Percentiles rank a stretch among this genome's conserved stretches.
These are phyloP conservation scores for Burhinus oedicnemus DNA, from an alignment of 2,113 vertebrate species.

Conservation along the genomic window DNA sequence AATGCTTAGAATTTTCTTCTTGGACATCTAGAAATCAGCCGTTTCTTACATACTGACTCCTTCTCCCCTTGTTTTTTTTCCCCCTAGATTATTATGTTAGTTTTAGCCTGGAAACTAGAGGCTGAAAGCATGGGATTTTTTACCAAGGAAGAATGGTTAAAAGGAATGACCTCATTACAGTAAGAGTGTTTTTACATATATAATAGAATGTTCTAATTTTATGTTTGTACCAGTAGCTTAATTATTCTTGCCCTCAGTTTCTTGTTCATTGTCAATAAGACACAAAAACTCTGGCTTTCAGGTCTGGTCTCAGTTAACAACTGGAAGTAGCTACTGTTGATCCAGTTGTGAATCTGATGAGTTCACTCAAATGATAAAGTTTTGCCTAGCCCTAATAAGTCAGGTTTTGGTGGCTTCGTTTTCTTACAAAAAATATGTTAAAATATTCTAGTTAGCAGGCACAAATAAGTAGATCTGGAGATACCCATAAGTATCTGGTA, in stretches of 20 bases:
- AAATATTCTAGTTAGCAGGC: neutral
- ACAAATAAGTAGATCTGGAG: neutral
- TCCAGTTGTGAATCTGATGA: neutral
- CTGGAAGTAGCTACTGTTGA: neutral
- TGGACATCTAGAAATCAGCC: neutral
- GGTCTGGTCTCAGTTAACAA: neutral
- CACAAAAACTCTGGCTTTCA: neutral
- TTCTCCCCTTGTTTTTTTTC: neutral
- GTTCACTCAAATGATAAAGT: neutral
- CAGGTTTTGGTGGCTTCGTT: neutral
- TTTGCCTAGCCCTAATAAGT: neutral
- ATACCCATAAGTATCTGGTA: neutral
- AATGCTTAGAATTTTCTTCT: neutral
- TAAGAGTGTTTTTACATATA: conserved; percentile 74
- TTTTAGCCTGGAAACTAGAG: conserved; percentile 96
- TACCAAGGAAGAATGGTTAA: conserved; percentile 97
- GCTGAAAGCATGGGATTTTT: conserved; percentile 98
- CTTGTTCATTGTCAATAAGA: neutral
- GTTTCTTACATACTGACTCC: conserved; percentile 23
- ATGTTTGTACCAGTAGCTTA: neutral
- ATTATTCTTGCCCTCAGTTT: neutral
- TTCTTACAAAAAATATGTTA: neutral
- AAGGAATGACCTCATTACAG: conserved; percentile 96
- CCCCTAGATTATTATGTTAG: conserved; percentile 93
- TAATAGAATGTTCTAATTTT: neutral